A percentile compares a stretch with the other conserved stretches of the same genome.
Evolutionary conservation across 1,140 invertebrate genomes (phyloP).

Genomic region (Papilio polyxenes): DNA sequence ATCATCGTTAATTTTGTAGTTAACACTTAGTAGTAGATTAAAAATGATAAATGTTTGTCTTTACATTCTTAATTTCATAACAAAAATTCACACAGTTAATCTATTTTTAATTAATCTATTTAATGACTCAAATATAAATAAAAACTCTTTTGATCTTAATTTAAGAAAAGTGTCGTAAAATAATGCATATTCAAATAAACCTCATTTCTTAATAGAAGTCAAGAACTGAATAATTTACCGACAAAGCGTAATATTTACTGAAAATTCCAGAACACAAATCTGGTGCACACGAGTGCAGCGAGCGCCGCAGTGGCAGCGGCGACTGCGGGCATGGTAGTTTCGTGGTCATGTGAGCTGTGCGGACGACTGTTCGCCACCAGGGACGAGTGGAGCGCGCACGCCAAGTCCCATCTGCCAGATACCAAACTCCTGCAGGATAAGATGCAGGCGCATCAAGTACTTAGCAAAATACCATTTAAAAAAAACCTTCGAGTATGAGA

Average conservation of each 20-base stretch:
- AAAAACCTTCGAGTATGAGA: too few relatives aligned
- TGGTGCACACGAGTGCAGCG: conserved; percentile 77
- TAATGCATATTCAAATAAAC: too few relatives aligned
- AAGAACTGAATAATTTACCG: not conserved
- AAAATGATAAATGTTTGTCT: not conserved
- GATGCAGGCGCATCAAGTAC: conserved; percentile 77
- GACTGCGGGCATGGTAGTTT: conserved; percentile 78
- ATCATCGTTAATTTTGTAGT: not conserved
- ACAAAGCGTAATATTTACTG: not conserved
- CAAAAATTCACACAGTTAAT: too few relatives aligned
- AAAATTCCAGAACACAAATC: conserved; percentile 60
- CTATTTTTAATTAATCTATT: too few relatives aligned
- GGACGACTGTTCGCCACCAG: conserved; percentile 85
- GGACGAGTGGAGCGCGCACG: conserved; percentile 88
- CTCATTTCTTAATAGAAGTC: not conserved
- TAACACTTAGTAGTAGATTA: not conserved
- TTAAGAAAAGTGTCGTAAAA: too few relatives aligned
- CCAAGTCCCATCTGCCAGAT: conserved; percentile 84
- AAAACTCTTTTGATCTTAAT: too few relatives aligned
- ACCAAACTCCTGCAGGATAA: conserved; percentile 79
- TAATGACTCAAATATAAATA: too few relatives aligned
- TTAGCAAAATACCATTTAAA: not conserved
- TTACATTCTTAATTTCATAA: not conserved
- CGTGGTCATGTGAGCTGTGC: conserved; percentile 87
- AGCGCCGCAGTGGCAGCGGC: conserved; percentile 76